Conservation (phyloP, 2,113 vertebrate species). For the Brienomyrus brachyistius region DNA sequence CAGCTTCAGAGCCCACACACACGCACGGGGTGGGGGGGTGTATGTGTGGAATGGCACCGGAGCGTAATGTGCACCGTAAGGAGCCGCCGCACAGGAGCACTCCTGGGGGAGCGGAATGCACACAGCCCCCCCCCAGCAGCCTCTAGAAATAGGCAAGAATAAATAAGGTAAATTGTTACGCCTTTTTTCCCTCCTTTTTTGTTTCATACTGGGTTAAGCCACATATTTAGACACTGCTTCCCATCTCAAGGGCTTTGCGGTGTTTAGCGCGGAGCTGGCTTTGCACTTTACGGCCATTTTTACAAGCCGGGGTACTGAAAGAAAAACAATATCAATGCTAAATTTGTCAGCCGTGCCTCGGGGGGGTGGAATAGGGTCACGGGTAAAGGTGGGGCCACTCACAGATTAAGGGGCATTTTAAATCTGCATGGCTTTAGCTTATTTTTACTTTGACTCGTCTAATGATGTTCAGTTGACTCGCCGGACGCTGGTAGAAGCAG, state of each 20-base stretch:
- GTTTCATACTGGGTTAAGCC: slow-evolving; percentile 44
- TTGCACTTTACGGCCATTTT: slow-evolving; percentile 43
- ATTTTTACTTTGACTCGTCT: slow-evolving; percentile 12
- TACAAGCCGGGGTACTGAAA: slow-evolving; percentile 31
- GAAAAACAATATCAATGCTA: slow-evolving; percentile 12
- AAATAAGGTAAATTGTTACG: slow-evolving; percentile 33
- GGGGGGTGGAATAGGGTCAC: background rate
- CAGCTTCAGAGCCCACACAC: slow-evolving; percentile 14
- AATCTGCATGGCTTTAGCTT: background rate
- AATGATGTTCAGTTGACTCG: background rate
- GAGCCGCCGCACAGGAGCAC: slow-evolving; percentile 37
- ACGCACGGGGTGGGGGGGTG: background rate
- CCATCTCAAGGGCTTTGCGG: slow-evolving; percentile 40
- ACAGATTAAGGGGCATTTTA: background rate
- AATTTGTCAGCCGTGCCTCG: slow-evolving; percentile 26
- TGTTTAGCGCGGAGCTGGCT: slow-evolving; percentile 42
- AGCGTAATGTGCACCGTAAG: slow-evolving; percentile 45
- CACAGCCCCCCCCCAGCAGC: slow-evolving; percentile 21
- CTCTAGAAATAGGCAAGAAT: slow-evolving; percentile 36
- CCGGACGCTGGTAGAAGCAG: background rate
- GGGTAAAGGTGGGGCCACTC: background rate
- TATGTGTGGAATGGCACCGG: slow-evolving; percentile 32
- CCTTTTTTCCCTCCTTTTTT: slow-evolving; percentile 30
- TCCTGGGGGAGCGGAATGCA: slow-evolving; percentile 45
- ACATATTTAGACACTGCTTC: slow-evolving; percentile 54